Evolutionary conservation across 1,140 invertebrate species (phyloP), one percentile per base, ranked within the genome.

Genomic region (Hesperophylax magnus): DNA sequence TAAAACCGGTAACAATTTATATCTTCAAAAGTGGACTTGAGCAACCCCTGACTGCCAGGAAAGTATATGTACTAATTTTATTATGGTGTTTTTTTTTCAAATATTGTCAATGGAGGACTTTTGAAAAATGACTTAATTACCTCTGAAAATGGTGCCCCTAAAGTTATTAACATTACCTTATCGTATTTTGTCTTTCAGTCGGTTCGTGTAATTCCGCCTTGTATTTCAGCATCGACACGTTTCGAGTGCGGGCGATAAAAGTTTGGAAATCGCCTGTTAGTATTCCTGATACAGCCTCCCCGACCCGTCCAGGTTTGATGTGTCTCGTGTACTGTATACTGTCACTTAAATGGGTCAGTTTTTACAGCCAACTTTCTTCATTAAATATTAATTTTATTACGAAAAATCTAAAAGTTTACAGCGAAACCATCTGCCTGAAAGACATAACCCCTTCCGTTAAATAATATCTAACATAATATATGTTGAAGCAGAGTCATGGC

Each of bases 231-330:
- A 67, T 14, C 34, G 76, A 65, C 76, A 47, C 60, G 61, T 65
- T 78, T 78, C 34, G 14, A 67, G 58, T 78, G 76, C 54, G 27
- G 65, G 65, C 61, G 65, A 65, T 79, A 63, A 79, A 79, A 79
- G 61, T 65, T 79, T 71, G 77, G 77, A 79, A 79, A 79, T 79
- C 58, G 39, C 63, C 63, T 34, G 77, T 79, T 79, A 67, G 54
- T 79, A 79, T 79, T 79, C 77, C 14, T 15, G 65, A 17, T 24
- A 60, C 65, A 17, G 24, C 61, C 61, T 5, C 20, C 18, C 24
- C 61, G 6, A 22, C 22, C 24, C 61, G 14, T 18, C 24, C 20
- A 17, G 24, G 24, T 24, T 65, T 27, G 61, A 65, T 65, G 61
- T 24, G 61, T 65, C 61, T 15, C 61, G n/a, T 58, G 8, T 34